These are phyloP conservation scores for Muscicapa striata DNA, from an alignment of 2,797 vertebrate species.

Conservation along the genomic window DNA sequence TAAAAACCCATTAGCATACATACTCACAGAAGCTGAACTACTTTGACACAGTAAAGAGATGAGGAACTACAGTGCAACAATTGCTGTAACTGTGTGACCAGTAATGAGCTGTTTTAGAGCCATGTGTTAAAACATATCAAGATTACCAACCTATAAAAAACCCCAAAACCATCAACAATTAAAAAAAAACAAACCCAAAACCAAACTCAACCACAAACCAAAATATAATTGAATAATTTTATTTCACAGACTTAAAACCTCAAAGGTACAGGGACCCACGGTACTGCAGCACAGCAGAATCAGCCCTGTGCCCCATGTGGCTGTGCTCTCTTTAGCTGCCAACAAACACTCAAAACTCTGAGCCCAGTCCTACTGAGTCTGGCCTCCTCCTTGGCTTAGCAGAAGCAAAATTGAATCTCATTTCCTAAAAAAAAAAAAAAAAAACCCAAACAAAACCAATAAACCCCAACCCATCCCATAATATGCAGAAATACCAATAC, in stretches of 20 bases:
- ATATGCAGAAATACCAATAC: background rate
- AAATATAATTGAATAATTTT: background rate
- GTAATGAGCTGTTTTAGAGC: background rate
- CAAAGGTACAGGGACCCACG: background rate
- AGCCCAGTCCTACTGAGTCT: background rate
- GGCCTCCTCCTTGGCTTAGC: background rate
- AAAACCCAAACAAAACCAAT: background rate
- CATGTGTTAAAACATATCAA: background rate
- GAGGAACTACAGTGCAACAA: background rate
- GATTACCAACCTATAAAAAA: background rate
- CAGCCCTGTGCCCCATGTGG: background rate
- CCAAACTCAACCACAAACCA: background rate
- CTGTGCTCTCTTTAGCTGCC: background rate
- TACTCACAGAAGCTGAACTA: background rate
- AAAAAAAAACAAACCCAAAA: background rate
- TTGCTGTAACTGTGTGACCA: background rate
- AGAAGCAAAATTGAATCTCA: background rate
- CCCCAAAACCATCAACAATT: background rate
- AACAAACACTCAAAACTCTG: background rate
- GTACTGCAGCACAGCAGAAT: background rate
- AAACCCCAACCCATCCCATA: background rate
- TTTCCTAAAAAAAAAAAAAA: background rate
- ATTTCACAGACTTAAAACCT: background rate
- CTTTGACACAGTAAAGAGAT: background rate
- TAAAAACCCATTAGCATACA: background rate